These are phyloP conservation scores for Cydia splendana DNA, from an alignment of 1,140 invertebrate genomes.

Conservation along the genomic window DNA sequence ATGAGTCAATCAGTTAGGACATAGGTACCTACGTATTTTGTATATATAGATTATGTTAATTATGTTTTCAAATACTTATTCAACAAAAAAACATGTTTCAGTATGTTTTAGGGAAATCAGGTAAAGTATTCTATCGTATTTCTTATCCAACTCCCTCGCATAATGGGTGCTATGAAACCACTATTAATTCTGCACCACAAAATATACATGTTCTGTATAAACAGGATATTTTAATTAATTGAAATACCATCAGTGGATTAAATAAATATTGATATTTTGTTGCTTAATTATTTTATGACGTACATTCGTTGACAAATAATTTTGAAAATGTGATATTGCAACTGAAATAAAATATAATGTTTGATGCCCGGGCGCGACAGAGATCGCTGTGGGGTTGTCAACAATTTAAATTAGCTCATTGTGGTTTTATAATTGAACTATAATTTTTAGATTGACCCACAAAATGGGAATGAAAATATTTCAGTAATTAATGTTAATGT, in stretches of 20 bases:
- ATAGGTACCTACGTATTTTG: too few species aligned
- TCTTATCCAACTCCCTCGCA: too few species aligned
- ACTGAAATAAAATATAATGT: constrained; percentile 25
- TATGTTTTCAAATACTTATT: too few species aligned
- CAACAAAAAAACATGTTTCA: too few species aligned
- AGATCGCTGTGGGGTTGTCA: constrained; percentile 14
- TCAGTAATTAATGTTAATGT: background rate
- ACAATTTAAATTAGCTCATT: constrained; percentile 28
- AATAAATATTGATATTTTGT: constrained; percentile 53
- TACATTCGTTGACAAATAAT: constrained; percentile 48
- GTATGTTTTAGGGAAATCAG: too few species aligned
- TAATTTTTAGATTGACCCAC: background rate
- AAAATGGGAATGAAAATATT: background rate
- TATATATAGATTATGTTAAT: too few species aligned
- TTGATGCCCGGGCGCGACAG: background rate
- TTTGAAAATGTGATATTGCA: constrained; percentile 41
- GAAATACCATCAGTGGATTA: constrained; percentile 52
- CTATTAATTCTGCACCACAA: constrained; percentile 32
- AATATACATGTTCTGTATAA: constrained; percentile 33
- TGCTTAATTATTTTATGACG: constrained; percentile 56
- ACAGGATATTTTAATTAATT: constrained; percentile 51
- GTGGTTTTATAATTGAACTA: constrained; percentile 21
- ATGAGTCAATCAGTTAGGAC: too few species aligned
- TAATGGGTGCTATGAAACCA: background rate
- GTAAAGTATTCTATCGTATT: too few species aligned